Conservation (phyloP, 1,140 invertebrate species). For the Saccostrea echinata region DNA sequence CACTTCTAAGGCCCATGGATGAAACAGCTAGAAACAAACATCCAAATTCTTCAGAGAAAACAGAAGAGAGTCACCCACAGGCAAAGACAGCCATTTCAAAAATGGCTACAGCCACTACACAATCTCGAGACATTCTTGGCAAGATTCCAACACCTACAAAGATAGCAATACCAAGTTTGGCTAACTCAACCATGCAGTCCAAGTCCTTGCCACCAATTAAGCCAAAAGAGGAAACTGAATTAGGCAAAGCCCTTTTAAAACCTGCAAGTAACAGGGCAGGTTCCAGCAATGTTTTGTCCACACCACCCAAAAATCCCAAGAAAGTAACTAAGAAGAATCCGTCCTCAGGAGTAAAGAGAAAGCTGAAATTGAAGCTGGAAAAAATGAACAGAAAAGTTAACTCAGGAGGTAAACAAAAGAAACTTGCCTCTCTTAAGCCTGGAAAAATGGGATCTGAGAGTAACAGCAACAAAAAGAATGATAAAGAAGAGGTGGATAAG, state of each 20-base stretch:
- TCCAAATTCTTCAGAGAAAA: not conserved
- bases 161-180: not conserved
- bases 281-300: not conserved
- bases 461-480: not conserved
- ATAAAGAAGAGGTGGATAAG: not conserved
- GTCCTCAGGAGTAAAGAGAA: not conserved
- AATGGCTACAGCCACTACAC: not conserved
- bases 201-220: slow-evolving; percentile 6
- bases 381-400: not conserved
- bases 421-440: not conserved
- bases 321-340: not conserved
- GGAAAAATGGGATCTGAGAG: not conserved
- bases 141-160: not conserved
- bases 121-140: not conserved
- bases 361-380: not conserved
- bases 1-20: not conserved
- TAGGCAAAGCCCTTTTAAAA: not conserved
- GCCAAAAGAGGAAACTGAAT: not conserved
- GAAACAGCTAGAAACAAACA: not conserved
- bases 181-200: not conserved
- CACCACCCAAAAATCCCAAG: not conserved
- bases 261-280: not conserved
- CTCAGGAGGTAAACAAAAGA: not conserved
- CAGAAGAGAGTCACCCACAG: not conserved
- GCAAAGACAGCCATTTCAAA: not conserved